phyloP scores from a whole-genome alignment of 2,113 vertebrate genomes.

The Plotosus lineatus region DNA sequence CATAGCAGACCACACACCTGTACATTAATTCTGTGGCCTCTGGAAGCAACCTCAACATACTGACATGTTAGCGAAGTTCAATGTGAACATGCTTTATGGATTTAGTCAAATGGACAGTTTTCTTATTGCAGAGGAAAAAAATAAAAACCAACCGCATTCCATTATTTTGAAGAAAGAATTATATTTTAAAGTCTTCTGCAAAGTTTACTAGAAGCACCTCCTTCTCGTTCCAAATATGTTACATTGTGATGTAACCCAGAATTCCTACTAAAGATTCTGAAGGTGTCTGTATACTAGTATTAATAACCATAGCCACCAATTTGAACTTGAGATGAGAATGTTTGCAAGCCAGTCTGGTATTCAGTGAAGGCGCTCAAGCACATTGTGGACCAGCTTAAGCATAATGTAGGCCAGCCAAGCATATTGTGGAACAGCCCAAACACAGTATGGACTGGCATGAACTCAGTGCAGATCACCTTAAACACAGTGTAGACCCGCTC shows the following conservation, averaged over 20 bases:
- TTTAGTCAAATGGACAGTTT: background rate
- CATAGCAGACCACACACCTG: background rate
- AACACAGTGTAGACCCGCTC: background rate
- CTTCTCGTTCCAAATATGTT: background rate
- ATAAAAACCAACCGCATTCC: too few species aligned
- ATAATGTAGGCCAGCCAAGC: too few species aligned
- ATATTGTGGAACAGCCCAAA: too few species aligned
- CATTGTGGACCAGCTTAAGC: too few species aligned
- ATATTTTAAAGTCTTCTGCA: background rate
- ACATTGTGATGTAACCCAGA: background rate
- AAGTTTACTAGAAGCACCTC: background rate
- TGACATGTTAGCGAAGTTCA: constrained; percentile 4
- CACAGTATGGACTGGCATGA: too few species aligned
- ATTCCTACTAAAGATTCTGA: background rate
- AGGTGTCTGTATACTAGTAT: background rate
- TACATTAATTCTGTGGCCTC: background rate
- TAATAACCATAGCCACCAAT: background rate
- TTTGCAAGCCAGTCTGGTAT: background rate
- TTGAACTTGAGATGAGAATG: background rate
- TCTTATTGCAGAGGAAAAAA: background rate
- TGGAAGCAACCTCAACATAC: background rate
- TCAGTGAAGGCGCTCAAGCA: background rate
- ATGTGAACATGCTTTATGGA: background rate
- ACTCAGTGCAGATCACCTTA: too few species aligned
- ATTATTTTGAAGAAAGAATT: background rate